Conservation (phyloP, 2,797 vertebrate species). For the Hoplostethus mediterraneus region DNA sequence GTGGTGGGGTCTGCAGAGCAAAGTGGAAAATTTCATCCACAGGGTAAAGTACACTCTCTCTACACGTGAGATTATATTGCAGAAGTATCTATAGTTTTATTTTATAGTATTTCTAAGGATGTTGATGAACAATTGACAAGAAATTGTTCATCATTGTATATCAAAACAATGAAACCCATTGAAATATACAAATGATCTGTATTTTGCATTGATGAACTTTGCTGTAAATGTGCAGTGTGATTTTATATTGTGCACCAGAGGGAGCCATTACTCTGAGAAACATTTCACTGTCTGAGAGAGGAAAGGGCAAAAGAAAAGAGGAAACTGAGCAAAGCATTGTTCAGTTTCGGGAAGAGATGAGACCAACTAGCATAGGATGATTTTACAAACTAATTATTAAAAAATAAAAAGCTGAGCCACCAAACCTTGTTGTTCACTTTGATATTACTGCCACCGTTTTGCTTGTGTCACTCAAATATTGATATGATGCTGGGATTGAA, state of each 20-base stretch:
- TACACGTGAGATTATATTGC: not conserved
- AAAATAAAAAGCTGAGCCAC: no score
- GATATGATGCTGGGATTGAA: no score
- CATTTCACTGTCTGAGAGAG: not conserved
- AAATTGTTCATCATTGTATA: not conserved
- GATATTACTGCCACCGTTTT: no score
- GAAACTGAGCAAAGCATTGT: not conserved
- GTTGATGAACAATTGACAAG: not conserved
- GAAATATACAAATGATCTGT: no score
- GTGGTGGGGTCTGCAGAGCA: slow-evolving; percentile 97
- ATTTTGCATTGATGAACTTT: no score
- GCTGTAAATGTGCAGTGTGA: not conserved
- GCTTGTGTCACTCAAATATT: no score
- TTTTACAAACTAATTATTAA: no score
- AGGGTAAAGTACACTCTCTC: slow-evolving; percentile 81
- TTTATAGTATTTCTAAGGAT: no score
- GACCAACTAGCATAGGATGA: not conserved
- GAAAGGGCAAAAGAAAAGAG: not conserved
- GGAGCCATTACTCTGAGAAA: slow-evolving; percentile 19
- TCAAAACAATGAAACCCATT: no score
- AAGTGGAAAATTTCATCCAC: slow-evolving; percentile 97
- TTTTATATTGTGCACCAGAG: slow-evolving; percentile 32
- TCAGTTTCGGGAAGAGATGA: not conserved
- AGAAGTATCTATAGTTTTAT: no score
- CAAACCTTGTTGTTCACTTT: no score